These are phyloP conservation scores for Diplolepis rosae DNA, from an alignment of 2,888 invertebrate genomes.

Conservation along the genomic window DNA sequence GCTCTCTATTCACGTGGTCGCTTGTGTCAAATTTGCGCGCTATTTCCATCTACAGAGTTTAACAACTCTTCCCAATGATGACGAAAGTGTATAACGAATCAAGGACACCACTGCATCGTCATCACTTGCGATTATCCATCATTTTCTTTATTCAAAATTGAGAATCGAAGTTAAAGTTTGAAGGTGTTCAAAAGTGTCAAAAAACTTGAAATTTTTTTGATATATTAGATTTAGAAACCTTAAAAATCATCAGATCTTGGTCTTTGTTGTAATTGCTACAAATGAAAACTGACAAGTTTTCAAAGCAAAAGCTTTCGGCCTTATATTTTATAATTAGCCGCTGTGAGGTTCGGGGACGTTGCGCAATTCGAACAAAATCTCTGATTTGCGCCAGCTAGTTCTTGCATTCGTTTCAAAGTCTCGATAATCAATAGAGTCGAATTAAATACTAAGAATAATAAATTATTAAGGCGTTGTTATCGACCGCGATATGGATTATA, in stretches of 20 bases:
- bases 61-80: conserved; percentile 6
- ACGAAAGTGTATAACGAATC: conserved; percentile 13
- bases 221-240: not conserved
- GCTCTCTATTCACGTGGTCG: conserved; percentile 1
- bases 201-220: not conserved
- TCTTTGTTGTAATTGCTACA: not conserved
- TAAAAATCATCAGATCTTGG: not conserved
- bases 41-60: conserved; percentile 13
- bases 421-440: not conserved
- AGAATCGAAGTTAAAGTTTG: not conserved
- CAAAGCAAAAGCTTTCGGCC: conserved; percentile 28
- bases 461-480: not conserved
- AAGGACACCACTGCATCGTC: not conserved
- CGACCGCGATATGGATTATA: conserved; percentile 41
- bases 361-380: conserved; percentile 38
- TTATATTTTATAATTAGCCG: conserved; percentile 41
- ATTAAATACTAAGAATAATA: not conserved
- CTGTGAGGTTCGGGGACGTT: conserved; percentile 30
- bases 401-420: conserved; percentile 19
- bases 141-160: not conserved
- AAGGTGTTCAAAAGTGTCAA: not conserved
- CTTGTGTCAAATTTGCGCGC: conserved; percentile 2
- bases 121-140: not conserved
- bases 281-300: conserved; percentile 20
- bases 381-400: conserved; percentile 30